Base-by-base conservation (phyloP, 1,140 invertebrate species). In the Phymastichus coffea region DNA sequence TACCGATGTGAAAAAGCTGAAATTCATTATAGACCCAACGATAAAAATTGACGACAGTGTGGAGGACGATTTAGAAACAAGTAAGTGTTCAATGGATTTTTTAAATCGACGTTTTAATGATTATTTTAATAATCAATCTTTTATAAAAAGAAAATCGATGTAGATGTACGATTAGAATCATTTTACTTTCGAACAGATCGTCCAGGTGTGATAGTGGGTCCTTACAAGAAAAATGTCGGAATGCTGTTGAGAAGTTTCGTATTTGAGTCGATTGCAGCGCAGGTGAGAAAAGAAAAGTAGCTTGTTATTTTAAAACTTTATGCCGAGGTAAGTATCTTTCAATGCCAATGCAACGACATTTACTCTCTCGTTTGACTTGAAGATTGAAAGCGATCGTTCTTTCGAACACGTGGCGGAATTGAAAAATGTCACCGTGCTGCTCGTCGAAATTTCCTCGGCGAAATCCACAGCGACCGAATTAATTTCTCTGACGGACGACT, bases 391-490 rank as follows among this genome's bases (percentile, higher is more conserved):
- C 3, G 68, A 71, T 17, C 64, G 67, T 40, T 59, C 74, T 0
- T 56, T 82, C 30, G 69, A 73, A 25, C 70, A 79, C 46, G 56
- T 82, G 8, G 75, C 75, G 4, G 76, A 82, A 58, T 70, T 77
- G 61, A 73, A 70, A 53, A 69, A 73, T 49, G 65, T 82, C 9
- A 76, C 75, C 0, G 66, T 75, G 14, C 59, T 79, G 10, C 75
- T 72, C 10, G 65, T 81, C 14, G 71, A 79, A 53, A 52, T 82
- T 0, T 54, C 72, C 17, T 54, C 74, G 0, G 22, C 52, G 4
- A 64, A 72, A 23, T 47, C 9, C 19, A n/a, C 40, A 1, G 10
- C 23, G 8, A 14, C 38, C 1, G 48, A 70, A 59, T 15, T 71
- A 19, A 57, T 70, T 9, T 53, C 37, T 19, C 35, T 73, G n/a